Percentiles rank a stretch among this genome's conserved stretches.
Evolutionary conservation across 2,113 vertebrate genomes (phyloP).

Genomic region (Macroglossus sobrinus): DNA sequence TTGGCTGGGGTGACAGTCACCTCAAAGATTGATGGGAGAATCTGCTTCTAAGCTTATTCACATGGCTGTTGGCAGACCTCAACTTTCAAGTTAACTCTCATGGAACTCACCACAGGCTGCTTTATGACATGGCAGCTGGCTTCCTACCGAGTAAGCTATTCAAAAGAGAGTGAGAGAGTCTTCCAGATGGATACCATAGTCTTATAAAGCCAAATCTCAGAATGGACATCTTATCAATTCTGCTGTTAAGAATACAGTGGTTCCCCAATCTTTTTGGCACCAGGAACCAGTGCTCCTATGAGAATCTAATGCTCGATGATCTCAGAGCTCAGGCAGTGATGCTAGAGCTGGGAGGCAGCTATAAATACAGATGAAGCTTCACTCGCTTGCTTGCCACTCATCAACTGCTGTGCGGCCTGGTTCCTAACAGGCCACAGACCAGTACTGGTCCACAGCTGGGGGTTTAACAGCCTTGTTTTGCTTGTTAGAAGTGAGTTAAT

Average conservation of each 20-base stretch:
- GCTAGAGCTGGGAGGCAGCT: no score
- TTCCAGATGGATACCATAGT: background rate
- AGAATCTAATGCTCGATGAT: no score
- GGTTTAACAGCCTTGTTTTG: background rate
- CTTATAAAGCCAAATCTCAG: background rate
- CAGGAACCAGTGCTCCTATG: no score
- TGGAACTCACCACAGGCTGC: background rate
- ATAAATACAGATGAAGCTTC: no score
- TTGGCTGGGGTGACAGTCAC: background rate
- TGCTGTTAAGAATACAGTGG: no score
- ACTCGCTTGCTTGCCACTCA: no score
- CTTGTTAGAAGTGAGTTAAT: background rate
- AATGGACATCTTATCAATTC: background rate
- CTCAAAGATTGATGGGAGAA: background rate
- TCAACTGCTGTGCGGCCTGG: no score
- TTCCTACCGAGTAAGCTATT: background rate
- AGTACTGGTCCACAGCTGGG: no score
- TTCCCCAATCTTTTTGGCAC: no score
- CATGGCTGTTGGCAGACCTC: background rate
- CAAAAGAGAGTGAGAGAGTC: background rate
- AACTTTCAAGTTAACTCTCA: background rate
- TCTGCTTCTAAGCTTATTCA: background rate
- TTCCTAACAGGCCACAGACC: no score
- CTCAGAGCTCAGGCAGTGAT: no score
- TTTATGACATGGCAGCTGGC: background rate